Evolutionary conservation across 1,140 invertebrate genomes (phyloP).

Genomic region (Thalassaphorura encarpata): DNA sequence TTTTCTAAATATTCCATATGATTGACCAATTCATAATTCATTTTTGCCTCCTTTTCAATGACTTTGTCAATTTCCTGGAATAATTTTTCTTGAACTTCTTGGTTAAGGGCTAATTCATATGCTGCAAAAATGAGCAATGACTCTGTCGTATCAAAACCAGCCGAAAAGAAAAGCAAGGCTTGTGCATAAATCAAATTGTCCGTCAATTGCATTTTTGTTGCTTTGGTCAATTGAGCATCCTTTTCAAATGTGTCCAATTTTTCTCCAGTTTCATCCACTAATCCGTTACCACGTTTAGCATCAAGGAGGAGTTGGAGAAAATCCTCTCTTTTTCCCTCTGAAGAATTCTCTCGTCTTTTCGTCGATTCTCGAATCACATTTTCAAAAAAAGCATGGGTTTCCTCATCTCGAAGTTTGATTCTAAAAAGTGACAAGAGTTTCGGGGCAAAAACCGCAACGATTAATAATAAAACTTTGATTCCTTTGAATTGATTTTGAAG

Average conservation of each 20-base stretch:
- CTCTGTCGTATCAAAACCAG: constrained; percentile 44
- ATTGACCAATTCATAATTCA: constrained; percentile 33
- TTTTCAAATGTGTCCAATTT: background rate
- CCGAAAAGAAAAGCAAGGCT: constrained; percentile 35
- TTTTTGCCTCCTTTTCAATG: constrained; percentile 21
- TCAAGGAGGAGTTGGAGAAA: constrained; percentile 42
- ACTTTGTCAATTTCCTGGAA: constrained; percentile 34
- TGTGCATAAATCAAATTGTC: constrained; percentile 20
- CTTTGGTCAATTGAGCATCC: background rate
- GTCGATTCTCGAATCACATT: background rate
- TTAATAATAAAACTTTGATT: constrained; percentile 1
- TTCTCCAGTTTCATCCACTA: constrained; percentile 2
- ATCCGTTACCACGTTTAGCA: constrained; percentile 28
- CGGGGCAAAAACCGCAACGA: background rate
- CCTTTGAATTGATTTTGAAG: background rate
- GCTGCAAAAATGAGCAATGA: constrained; percentile 36
- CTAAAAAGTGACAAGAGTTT: background rate
- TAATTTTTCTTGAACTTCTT: constrained; percentile 42
- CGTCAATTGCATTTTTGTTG: background rate
- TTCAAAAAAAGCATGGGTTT: constrained; percentile 5
- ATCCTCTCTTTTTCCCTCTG: constrained; percentile 17
- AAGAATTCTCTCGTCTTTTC: constrained; percentile 3
- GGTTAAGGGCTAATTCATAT: constrained; percentile 45
- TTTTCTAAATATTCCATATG: constrained; percentile 35
- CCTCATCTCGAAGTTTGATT: background rate